Conservation (phyloP, 1,140 invertebrate species). For the Diachasma alloeum region DNA sequence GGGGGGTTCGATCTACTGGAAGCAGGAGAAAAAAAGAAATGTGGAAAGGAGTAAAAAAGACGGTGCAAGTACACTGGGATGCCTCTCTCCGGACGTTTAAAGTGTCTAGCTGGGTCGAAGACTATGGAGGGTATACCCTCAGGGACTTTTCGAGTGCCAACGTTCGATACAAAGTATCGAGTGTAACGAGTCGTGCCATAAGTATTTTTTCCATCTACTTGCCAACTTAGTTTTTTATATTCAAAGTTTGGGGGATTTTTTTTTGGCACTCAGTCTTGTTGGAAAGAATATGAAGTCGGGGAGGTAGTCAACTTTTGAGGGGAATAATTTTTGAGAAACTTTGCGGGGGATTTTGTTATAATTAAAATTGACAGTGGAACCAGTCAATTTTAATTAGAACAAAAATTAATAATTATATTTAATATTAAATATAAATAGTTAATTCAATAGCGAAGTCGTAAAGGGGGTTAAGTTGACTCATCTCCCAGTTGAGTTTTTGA, state of each 20-base stretch:
- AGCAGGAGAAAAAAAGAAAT: not conserved
- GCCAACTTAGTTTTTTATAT: slow-evolving; percentile 12
- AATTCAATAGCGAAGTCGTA: too few species aligned
- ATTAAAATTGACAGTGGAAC: too few species aligned
- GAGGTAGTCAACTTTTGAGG: not conserved
- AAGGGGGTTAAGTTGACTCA: too few species aligned
- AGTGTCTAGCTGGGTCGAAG: slow-evolving; percentile 10
- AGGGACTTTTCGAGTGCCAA: slow-evolving; percentile 14
- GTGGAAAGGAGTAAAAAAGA: not conserved
- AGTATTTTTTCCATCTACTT: slow-evolving; percentile 12
- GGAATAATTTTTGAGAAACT: not conserved
- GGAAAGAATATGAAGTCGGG: too few species aligned
- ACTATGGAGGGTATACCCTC: slow-evolving; percentile 9
- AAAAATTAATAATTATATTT: too few species aligned
- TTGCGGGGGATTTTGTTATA: too few species aligned
- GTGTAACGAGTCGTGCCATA: slow-evolving; percentile 22
- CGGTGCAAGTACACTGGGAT: not conserved
- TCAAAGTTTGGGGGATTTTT: not conserved
- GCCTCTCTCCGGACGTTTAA: slow-evolving; percentile 14
- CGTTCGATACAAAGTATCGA: slow-evolving; percentile 27
- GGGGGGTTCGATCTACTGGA: not conserved
- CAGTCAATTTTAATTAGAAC: too few species aligned
- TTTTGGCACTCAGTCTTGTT: not conserved
- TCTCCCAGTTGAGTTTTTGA: too few species aligned
- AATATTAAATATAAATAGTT: too few species aligned